Evolutionary conservation across 2,113 vertebrate species (phyloP).

Genomic region (Pelecanus crispus): DNA sequence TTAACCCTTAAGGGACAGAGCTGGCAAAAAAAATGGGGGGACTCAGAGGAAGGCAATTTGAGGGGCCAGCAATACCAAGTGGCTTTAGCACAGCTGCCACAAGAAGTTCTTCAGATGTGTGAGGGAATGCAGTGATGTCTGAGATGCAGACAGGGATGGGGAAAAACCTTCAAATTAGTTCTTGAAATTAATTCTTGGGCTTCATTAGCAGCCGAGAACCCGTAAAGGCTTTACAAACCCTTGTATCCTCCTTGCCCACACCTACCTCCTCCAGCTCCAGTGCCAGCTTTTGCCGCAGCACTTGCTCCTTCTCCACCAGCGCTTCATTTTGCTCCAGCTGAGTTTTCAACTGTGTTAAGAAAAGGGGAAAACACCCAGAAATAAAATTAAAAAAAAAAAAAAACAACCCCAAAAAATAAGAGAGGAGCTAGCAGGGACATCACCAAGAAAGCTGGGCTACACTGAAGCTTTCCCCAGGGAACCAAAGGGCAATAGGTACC

Average conservation of each 20-base stretch:
- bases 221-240: background rate
- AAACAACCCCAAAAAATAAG: background rate
- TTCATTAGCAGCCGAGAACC: background rate
- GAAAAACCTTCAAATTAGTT: background rate
- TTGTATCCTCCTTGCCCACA: rapidly evolving
- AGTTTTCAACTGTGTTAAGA: conserved; percentile 70
- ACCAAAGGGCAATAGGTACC: background rate
- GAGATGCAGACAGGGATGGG: background rate
- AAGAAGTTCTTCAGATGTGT: background rate
- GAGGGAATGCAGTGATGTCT: background rate
- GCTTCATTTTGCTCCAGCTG: conserved; percentile 74
- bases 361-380: background rate
- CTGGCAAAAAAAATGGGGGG: background rate
- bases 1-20: background rate
- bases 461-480: background rate
- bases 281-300: conserved; percentile 71
- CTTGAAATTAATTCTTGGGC: background rate
- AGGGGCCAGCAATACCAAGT: background rate
- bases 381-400: background rate
- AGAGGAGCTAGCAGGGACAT: background rate
- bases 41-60: background rate
- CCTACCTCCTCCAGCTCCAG: conserved; percentile 83
- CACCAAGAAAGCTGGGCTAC: background rate
- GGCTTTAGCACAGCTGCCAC: background rate
- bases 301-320: conserved; percentile 72